phyloP scores from a whole-genome alignment of 2,888 invertebrate genomes.

The Dicycla oo region DNA sequence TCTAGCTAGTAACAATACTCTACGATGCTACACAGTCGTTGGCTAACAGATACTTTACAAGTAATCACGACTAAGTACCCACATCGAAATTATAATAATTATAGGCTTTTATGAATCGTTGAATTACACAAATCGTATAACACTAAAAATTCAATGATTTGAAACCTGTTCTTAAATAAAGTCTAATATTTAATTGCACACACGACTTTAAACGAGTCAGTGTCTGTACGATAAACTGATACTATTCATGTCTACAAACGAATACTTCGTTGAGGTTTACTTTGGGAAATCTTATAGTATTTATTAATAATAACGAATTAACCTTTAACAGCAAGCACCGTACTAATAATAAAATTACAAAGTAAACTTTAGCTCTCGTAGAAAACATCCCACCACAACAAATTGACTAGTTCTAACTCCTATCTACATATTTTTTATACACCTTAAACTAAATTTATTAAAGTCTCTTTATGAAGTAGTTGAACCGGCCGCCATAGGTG shows the following conservation, averaged over 20 bases:
- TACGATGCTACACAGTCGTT: conserved; percentile 86
- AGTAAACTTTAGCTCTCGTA: conserved; percentile 86
- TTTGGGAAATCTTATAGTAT: conserved; percentile 75
- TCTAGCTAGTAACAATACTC: conserved; percentile 83
- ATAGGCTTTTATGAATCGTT: conserved; percentile 79
- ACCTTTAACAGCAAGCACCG: conserved; percentile 88
- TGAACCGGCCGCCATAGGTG: conserved; percentile 88
- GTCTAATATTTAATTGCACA: conserved; percentile 76
- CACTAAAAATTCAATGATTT: conserved; percentile 83
- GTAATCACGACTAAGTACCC: conserved; percentile 73
- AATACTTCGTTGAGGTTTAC: conserved; percentile 82
- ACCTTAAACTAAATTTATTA: conserved; percentile 81
- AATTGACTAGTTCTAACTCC: conserved; percentile 89
- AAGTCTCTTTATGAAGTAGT: conserved; percentile 84
- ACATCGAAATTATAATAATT: conserved; percentile 70
- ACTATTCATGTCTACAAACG: conserved; percentile 73
- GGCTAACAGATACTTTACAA: conserved; percentile 78
- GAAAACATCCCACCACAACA: conserved; percentile 88
- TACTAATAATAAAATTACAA: conserved; percentile 84
- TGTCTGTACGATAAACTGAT: conserved; percentile 71
- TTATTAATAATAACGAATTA: conserved; percentile 80
- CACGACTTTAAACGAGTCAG: conserved; percentile 70
- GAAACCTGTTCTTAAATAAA: conserved; percentile 81
- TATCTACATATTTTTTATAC: conserved; percentile 84
- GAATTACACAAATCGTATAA: conserved; percentile 71